Conservation (phyloP, 2,888 invertebrate genomes). For the Platycheirus albimanus region DNA sequence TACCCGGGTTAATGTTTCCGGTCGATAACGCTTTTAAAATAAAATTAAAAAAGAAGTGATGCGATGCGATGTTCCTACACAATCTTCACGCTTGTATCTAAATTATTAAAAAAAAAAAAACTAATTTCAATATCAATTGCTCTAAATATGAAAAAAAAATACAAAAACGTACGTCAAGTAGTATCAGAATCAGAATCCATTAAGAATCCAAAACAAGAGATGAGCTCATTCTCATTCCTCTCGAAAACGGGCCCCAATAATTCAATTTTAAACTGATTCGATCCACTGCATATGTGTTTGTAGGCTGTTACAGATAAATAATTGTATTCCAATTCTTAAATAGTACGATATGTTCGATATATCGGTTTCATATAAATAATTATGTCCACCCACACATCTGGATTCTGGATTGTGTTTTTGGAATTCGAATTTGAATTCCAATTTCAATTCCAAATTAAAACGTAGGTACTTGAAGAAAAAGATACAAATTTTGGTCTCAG, state of each 20-base stretch:
- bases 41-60: no score
- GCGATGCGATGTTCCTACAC: background rate
- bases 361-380: slow-evolving; percentile 57
- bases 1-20: slow-evolving; percentile 43
- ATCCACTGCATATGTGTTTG: slow-evolving; percentile 31
- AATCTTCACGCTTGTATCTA: slow-evolving; percentile 19
- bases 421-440: no score
- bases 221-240: slow-evolving; percentile 60
- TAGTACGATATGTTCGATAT: slow-evolving; percentile 2
- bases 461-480: slow-evolving; percentile 37
- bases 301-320: slow-evolving; percentile 22
- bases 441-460: slow-evolving; percentile 45
- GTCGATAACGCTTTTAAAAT: slow-evolving; percentile 1
- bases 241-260: slow-evolving; percentile 27
- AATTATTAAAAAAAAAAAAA: slow-evolving; percentile 35
- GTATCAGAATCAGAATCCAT: slow-evolving; percentile 19
- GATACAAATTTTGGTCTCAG: slow-evolving; percentile 22
- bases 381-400: slow-evolving; percentile 57
- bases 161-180: slow-evolving; percentile 33
- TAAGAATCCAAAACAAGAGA: slow-evolving; percentile 60
- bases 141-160: slow-evolving; percentile 32
- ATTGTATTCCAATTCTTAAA: slow-evolving; percentile 42
- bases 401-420: slow-evolving; percentile 32
- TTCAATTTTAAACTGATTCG: slow-evolving; percentile 2
- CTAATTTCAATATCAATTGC: slow-evolving; percentile 6